These are phyloP conservation scores for Melanerpes formicivorus DNA, from an alignment of 2,113 vertebrate genomes.

Conservation along the genomic window DNA sequence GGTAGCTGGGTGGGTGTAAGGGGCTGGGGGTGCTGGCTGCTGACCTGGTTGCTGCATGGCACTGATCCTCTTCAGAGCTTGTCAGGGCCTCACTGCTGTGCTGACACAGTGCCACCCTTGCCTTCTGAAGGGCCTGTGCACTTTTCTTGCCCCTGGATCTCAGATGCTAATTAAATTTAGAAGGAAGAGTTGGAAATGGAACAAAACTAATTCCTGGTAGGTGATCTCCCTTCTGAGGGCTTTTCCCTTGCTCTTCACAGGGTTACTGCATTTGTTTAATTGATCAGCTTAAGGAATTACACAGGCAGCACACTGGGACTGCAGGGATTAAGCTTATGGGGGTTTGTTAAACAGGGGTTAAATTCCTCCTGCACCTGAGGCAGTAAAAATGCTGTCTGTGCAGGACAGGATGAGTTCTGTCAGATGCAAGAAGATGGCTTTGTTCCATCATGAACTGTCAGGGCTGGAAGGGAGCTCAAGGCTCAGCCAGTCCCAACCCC, in stretches of 20 bases:
- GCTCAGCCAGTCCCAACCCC: no score
- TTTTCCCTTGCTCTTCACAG: neutral
- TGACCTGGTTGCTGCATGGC: neutral
- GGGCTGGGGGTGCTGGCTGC: neutral
- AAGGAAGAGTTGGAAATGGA: neutral
- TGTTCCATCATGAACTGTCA: neutral
- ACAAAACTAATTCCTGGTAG: neutral
- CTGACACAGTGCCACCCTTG: neutral
- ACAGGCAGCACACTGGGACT: neutral
- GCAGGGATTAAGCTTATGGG: neutral
- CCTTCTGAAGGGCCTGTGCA: neutral
- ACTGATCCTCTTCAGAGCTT: neutral
- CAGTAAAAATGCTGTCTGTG: neutral
- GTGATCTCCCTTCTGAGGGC: neutral
- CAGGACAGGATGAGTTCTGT: neutral
- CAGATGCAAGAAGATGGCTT: neutral
- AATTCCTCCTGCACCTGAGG: neutral
- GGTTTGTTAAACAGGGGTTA: neutral
- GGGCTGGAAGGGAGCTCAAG: no score
- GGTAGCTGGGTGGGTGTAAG: neutral
- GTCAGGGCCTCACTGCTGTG: neutral
- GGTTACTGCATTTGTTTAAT: neutral
- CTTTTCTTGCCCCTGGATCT: neutral
- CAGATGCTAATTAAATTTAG: neutral
- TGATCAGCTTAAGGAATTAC: neutral